Base-by-base conservation (phyloP, 2,888 invertebrate genomes). In the Cheilosia variabilis region DNA sequence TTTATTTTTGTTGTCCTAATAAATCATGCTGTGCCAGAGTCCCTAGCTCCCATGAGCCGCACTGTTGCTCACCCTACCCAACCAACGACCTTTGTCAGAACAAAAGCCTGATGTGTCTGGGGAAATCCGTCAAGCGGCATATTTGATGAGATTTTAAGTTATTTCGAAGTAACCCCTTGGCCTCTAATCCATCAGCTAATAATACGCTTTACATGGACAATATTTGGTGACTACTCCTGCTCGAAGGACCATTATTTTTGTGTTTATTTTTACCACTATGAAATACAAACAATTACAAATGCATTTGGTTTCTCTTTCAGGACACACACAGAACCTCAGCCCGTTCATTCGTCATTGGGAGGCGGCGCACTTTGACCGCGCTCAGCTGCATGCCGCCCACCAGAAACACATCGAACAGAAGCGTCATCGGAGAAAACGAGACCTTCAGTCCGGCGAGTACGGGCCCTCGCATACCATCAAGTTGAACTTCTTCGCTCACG, bases 271-370 rank as follows among this genome's bases (percentile, higher is more conserved):
- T 22, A 22, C n/a, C n/a, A n/a, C 0, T 17, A 22, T 50, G 17
- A 5, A 37, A 37, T 13, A 2, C 24, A 47, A 52, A 37, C 19
- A 22, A 15, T 60, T 60, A 9, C 34, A 71, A 53, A 17, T 27
- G 10, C 4, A 24, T n/a, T 24, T 31, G 4, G 4, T 87, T 77
- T 73, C 89, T 86, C 87, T 92, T 91, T 0, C 93, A 95, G 95
- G 95, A 92, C 93, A 95, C 88, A 93, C 91, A 88, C 89, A 90
- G 88, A 90, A 89, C 82, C 89, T 96, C 91, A 95, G 95, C 90
- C 96, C 96, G 87, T 96, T 95, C 93, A 96, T 97, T 91, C 94
- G 94, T 86, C 95, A 96, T 93, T 97, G 95, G 94, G 96, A 97
- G 93, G 95, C 96, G 86, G 95, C 96, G 89, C 93, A 93, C 91